phyloP scores from a whole-genome alignment of 2,113 vertebrate genomes.

The Cromileptes altivelis region DNA sequence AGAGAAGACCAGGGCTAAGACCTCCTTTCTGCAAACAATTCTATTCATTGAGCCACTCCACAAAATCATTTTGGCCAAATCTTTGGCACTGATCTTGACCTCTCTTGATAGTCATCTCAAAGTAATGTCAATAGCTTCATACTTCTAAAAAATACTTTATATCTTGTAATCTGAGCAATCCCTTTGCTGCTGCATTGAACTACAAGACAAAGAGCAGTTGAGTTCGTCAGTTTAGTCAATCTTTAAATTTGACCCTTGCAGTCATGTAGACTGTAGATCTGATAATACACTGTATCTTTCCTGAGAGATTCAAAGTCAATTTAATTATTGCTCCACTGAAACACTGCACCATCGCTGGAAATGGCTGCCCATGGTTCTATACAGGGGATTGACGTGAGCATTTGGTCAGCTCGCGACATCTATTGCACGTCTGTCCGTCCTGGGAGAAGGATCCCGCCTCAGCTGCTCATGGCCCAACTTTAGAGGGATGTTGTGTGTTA shows the following conservation, averaged over 20 bases:
- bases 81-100: neutral
- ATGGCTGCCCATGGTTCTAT: constrained; percentile 28
- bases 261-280: neutral
- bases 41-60: neutral
- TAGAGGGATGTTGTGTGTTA: no score
- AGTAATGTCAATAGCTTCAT: neutral
- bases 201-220: neutral
- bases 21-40: neutral
- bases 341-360: constrained; percentile 8
- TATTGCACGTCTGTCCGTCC: no score
- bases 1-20: neutral
- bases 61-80: neutral
- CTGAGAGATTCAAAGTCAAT: constrained; percentile 11
- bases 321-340: constrained; percentile 17
- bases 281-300: neutral
- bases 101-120: neutral
- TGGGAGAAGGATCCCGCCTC: no score
- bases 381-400: neutral
- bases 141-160: neutral
- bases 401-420: neutral
- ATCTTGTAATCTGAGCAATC: neutral
- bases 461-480: no score
- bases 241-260: neutral
- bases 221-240: neutral
- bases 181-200: neutral